Evolutionary conservation across 2,888 invertebrate species (phyloP).

Genomic region (Erannis defoliaria): DNA sequence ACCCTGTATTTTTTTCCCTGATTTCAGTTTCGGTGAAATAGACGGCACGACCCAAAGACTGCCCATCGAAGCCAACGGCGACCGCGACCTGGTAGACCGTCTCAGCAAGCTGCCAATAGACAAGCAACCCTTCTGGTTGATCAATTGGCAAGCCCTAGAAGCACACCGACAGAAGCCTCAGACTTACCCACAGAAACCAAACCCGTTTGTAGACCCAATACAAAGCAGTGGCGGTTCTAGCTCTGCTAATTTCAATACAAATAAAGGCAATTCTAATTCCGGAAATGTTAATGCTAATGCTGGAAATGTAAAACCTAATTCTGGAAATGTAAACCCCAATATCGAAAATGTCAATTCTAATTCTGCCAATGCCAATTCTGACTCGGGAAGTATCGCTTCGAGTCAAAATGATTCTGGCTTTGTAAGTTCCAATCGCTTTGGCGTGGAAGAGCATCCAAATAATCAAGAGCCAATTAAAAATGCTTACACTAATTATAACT

Average conservation of each 20-base stretch:
- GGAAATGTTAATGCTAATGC: slow-evolving; percentile 2
- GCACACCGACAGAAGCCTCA: slow-evolving; percentile 80
- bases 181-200: slow-evolving; percentile 69
- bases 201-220: slow-evolving; percentile 55
- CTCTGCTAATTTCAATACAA: slow-evolving; percentile 19
- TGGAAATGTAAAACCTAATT: slow-evolving; percentile 20
- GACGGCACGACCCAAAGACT: slow-evolving; percentile 71
- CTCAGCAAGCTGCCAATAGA: slow-evolving; percentile 89
- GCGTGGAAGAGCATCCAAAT: slow-evolving; percentile 14
- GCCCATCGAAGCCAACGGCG: slow-evolving; percentile 89
- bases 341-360: slow-evolving; percentile 15
- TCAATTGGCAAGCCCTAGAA: slow-evolving; percentile 90
- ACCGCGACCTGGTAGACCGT: slow-evolving; percentile 87
- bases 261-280: not conserved
- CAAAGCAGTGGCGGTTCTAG: not conserved
- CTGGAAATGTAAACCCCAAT: slow-evolving; percentile 17
- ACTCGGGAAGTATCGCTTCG: slow-evolving; percentile 1
- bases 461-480: slow-evolving; percentile 17
- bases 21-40: slow-evolving; percentile 71
- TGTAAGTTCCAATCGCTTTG: slow-evolving; percentile 21
- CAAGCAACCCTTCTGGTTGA: slow-evolving; percentile 90
- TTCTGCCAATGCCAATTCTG: slow-evolving; percentile 1
- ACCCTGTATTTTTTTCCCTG: slow-evolving; percentile 3
- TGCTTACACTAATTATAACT: slow-evolving; percentile 21
- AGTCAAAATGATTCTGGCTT: not conserved